Evolutionary conservation across 2,888 invertebrate species (phyloP), one percentile per base, ranked within the genome.

Genomic region (Loripinus fragilis): DNA sequence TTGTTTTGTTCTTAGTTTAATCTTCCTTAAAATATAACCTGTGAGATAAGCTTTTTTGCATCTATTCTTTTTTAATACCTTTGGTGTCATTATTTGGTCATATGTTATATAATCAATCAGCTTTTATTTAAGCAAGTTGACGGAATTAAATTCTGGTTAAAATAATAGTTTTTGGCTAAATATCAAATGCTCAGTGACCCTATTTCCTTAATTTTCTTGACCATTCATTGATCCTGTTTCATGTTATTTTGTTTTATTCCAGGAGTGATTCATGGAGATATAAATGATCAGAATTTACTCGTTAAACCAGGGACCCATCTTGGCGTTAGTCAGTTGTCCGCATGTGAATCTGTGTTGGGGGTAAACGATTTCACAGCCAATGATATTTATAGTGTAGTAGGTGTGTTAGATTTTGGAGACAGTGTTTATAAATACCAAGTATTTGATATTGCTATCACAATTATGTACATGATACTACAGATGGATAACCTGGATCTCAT

Each of bases 381-480:
- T 12, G 67, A 67, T 2, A 28, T 35, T 23, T 80, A 74, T 25
- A 30, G 50, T 30, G 76, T 83, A 12, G 93, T 94, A 1, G 97
- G 96, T 0, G 94, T 98, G 69, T 95, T 98, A 20, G 98, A 98
- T 94, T 98, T 98, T 91, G 97, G 97, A 0, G 98, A 98, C 93
- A 95, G 96, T 30, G 96, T 96, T 81, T 94, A 95, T 75, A 95
- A 96, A 0, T 96, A 96, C 90, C 95, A 91, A 66, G 79, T 98
- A 52, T 98, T 97, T 93, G 98, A 98, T 92, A 92, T 98, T 78
- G 97, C 97, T 0, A 96, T 98, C 79, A 94, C 96, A 0, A 95
- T 97, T 94, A 95, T 96, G 25, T 98, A 98, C 93, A 95, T 96
- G 95, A 96, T 97, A 92, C 93, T 97, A 42, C 94, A 96, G 80